A percentile compares a stretch with the other conserved stretches of the same genome.
phyloP scores from a whole-genome alignment of 2,888 invertebrate species.

The Spodoptera picta region DNA sequence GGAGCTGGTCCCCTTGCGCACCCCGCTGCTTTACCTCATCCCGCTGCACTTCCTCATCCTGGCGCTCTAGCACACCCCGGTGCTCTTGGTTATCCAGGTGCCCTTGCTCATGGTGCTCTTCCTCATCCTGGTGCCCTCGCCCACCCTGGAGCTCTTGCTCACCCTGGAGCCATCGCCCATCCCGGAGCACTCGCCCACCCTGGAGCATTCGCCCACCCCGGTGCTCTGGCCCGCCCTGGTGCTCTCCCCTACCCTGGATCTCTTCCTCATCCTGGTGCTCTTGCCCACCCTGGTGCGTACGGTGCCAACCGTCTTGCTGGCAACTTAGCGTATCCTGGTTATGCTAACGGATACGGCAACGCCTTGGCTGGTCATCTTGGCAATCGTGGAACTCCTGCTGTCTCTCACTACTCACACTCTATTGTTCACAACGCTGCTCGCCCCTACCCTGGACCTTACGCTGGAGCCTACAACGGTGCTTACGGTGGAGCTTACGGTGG shows the following conservation, averaged over 20 bases:
- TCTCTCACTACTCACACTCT: conserved; percentile 57
- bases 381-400: conserved; percentile 48
- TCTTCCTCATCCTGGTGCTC: conserved; percentile 4
- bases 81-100: conserved; percentile 15
- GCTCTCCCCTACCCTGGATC: conserved; percentile 7
- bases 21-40: conserved; percentile 7
- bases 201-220: conserved; percentile 6
- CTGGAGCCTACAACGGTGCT: conserved; percentile 42
- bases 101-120: conserved; percentile 10
- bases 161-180: conserved; percentile 16
- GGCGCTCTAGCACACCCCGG: conserved; percentile 17
- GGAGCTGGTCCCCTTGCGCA: conserved; percentile 24
- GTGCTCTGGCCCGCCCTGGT: conserved; percentile 18
- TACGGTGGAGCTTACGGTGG: conserved; percentile 42
- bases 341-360: conserved; percentile 36
- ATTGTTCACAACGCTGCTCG: conserved; percentile 54
- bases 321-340: conserved; percentile 23
- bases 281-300: conserved; percentile 16
- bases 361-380: conserved; percentile 41
- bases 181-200: conserved; percentile 6
- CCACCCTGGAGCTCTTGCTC: conserved; percentile 10
- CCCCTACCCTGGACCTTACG: conserved; percentile 51
- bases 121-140: conserved; percentile 1
- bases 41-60: conserved; percentile 1
- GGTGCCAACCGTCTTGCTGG: conserved; percentile 16